These are phyloP conservation scores for Hypsibius dujardini DNA, from an alignment of 1,140 invertebrate species.

Conservation along the genomic window DNA sequence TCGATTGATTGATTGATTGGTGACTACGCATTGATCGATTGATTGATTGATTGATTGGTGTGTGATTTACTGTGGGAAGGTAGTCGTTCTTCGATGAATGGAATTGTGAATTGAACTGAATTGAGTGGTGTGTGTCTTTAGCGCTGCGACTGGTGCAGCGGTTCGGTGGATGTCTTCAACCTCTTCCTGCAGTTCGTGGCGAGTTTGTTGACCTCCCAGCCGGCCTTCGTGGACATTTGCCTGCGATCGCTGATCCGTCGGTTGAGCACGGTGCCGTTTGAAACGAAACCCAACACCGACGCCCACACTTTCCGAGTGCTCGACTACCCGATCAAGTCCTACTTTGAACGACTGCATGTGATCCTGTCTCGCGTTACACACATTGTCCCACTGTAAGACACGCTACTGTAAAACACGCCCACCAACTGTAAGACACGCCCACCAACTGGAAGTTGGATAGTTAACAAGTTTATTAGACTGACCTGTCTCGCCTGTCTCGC, in stretches of 20 bases:
- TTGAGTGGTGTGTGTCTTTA: background rate
- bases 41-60: too few species aligned
- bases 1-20: too few species aligned
- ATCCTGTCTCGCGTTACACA: background rate
- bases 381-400: background rate
- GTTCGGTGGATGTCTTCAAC: background rate
- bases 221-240: background rate
- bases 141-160: background rate
- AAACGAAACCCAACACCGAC: slow-evolving; percentile 2
- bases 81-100: too few species aligned
- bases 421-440: too few species aligned
- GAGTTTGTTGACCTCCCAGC: background rate
- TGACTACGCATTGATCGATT: too few species aligned
- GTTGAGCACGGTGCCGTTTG: background rate
- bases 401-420: too few species aligned
- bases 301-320: background rate
- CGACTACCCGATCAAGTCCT: background rate
- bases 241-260: background rate
- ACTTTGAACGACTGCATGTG: background rate
- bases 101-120: too few species aligned
- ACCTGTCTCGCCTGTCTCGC: background rate
- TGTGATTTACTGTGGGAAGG: too few species aligned
- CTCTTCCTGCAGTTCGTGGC: background rate
- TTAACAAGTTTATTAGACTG: too few species aligned
- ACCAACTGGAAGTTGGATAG: too few species aligned